Base-by-base conservation (phyloP, 2,113 vertebrate genomes). In the Polypterus bichir region DNA sequence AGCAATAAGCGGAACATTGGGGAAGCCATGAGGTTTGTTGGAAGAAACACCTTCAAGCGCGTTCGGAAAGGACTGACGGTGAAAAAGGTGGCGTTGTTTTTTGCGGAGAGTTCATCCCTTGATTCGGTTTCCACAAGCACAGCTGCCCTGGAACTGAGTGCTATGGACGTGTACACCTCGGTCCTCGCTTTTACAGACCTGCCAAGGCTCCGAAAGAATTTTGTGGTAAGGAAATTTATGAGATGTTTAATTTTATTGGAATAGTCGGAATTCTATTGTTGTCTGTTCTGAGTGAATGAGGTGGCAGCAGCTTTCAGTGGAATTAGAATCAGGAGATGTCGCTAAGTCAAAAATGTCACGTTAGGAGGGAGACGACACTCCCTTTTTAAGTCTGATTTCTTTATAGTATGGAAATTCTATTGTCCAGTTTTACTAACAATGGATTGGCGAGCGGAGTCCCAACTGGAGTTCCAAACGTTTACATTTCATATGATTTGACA, bases 11-110 rank as follows among this genome's bases (percentile, higher is more conserved):
- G 73, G 5, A 69, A 82, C n/a, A 59, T 74, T 2, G 74, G 71
- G 46, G 51, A 3, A 6, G 70, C 59, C 0, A 80, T 83, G 83
- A 69, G 61, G 11, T 82, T 81, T 1, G 11, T 81, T 11, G 63
- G 76, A 52, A 74, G 69, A 57, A 71, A 80, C 1, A 3, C 79
- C 63, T 86, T 85, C 71, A 83, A 82, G 51, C 66, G 79, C 27
- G 72, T 60, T 3, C 66, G 74, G 0, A 61, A 66, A 0, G 75
- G 72, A 46, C 0, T 59, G 6, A 69, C 67, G 49, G 47, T 76
- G 1, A 70, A 73, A 54, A 77, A 70, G 65, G 69, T 73, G 4
- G 69, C 73, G 61, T 59, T 80, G 0, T 62, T 80, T 60, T 77
- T 87, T 59, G 79, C 74, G 51, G 47, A 61, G 1, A 74, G 74